Evolutionary conservation across 2,888 invertebrate species (phyloP), one percentile per base, ranked within the genome.

Genomic region (Troilus luridus): DNA sequence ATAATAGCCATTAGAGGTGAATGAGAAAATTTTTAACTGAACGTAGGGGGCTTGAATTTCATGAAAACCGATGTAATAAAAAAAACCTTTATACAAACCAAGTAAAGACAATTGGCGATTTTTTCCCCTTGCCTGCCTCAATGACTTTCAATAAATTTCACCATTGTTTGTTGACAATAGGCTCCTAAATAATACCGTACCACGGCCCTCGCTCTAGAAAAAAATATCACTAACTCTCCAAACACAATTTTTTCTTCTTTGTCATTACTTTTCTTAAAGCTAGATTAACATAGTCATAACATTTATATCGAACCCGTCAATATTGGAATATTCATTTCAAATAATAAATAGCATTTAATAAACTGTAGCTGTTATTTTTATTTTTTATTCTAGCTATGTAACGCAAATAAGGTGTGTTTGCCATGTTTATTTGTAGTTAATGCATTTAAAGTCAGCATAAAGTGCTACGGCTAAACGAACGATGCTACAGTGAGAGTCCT

Each of bases 101-200:
- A 54, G 85, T 56, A 85, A 85, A 85, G 85, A 85, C 85, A 85
- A 85, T 85, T 85, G 85, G 56, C 56, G 85, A 85, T 85, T 85
- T 85, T 85, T 85, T 85, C n/a, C 85, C 85, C 56, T 58, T n/a
- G 85, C 12, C 85, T 85, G 85, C 85, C 85, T 85, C 56, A 85
- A 85, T 85, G 85, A 85, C 85, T 85, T 85, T 85, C 85, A 85
- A 85, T 85, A 85, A 85, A 85, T 85, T 85, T 85, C 85, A 85
- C 85, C 85, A 85, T 85, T 85, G 85, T 85, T 85, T 54, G 85
- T 85, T 85, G 85, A 85, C 85, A 85, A 85, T 85, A 85, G 85
- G 85, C 9, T 54, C 85, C 56, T 85, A 85, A 85, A 85, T 85
- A 85, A 85, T 85, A 85, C 85, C 85, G 21, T 77, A 41, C 56